These are phyloP conservation scores for Mnemiopsis leidyi DNA, from an alignment of 37 sponge, comb jelly and placozoan species.

Conservation along the genomic window DNA sequence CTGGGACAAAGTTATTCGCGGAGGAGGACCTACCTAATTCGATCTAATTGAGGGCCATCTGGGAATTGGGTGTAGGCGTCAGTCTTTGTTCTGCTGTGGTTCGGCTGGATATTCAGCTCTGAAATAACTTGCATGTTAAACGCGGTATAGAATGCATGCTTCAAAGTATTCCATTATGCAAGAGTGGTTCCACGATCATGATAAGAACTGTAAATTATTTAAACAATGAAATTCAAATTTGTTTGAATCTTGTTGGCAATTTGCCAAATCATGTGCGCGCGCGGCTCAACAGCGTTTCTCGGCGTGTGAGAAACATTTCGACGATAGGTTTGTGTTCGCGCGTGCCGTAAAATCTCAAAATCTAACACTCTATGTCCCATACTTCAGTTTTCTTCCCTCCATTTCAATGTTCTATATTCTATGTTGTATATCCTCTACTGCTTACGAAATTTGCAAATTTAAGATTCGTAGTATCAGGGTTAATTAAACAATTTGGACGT, in stretches of 20 bases:
- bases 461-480: too few species aligned
- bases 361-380: neutral
- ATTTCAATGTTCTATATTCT: too few species aligned
- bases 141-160: neutral
- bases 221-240: neutral
- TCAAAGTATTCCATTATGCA: too few species aligned
- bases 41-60: conserved; percentile 25
- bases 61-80: conserved; percentile 60
- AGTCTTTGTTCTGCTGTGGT: neutral
- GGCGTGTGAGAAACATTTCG: neutral
- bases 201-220: too few species aligned
- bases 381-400: too few species aligned
- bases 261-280: neutral
- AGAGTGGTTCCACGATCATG: neutral
- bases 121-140: neutral
- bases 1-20: too few species aligned
- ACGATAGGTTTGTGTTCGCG: neutral
- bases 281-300: neutral
- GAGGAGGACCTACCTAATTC: conserved; percentile 13
- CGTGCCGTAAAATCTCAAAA: neutral
- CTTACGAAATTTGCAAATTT: too few species aligned
- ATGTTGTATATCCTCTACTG: too few species aligned
- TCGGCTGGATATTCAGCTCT: conserved; percentile 56
- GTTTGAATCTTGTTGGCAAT: neutral
- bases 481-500: too few species aligned